phyloP scores from a whole-genome alignment of 30 jellyfish, hydroid and myxozoan species.

The Chrysaora quinquecirrha region DNA sequence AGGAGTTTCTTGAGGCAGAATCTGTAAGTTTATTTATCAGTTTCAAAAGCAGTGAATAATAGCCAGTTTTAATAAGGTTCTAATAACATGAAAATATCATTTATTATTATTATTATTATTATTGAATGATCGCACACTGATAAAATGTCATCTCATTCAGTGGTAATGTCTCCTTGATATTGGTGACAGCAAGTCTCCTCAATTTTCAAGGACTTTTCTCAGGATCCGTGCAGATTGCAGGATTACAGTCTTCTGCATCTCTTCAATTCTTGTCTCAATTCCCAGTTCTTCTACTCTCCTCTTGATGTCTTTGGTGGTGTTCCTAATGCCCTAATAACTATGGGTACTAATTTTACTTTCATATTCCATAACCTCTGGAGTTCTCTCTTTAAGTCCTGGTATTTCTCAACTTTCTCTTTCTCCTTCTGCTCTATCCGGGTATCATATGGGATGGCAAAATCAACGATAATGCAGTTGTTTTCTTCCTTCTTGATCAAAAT shows the following conservation, averaged over 20 bases:
- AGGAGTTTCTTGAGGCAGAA: constrained; percentile 90
- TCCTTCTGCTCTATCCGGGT: constrained; percentile 20
- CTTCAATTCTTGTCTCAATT: constrained; percentile 7
- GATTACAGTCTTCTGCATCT: constrained; percentile 15
- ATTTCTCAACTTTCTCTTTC: constrained; percentile 22
- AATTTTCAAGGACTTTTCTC: constrained; percentile 3
- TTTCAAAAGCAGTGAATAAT: too few relatives aligned
- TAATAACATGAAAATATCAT: too few relatives aligned
- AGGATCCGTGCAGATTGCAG: constrained; percentile 22
- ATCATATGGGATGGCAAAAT: constrained; percentile 26
- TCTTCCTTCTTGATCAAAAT: not conserved
- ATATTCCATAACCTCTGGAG: constrained; percentile 18
- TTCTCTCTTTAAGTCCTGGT: constrained; percentile 33
- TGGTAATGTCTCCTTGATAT: not conserved
- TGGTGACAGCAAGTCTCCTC: not conserved
- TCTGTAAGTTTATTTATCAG: too few relatives aligned
- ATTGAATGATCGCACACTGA: not conserved
- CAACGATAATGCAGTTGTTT: constrained; percentile 1
- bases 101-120: not conserved
- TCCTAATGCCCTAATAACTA: constrained; percentile 6
- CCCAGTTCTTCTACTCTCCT: constrained; percentile 9
- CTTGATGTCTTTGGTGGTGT: constrained; percentile 4
- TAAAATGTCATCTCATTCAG: not conserved
- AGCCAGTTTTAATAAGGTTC: too few relatives aligned
- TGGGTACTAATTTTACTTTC: constrained; percentile 14